phyloP scores from a whole-genome alignment of 1,140 invertebrate genomes.

The Penaeus japonicus region DNA sequence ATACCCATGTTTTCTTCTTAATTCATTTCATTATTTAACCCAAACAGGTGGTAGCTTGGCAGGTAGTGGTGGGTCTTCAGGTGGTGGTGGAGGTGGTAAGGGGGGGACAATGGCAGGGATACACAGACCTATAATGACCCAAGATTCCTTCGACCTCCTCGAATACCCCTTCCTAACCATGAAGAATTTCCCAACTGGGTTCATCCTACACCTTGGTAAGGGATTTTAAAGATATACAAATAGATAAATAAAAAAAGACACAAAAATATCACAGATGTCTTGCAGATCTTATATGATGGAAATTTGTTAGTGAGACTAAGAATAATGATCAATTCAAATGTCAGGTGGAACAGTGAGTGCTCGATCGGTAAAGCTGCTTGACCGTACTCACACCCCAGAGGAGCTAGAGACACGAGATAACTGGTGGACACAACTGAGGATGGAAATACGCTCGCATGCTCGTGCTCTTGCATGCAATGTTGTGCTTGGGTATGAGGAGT shows the following conservation, averaged over 20 bases:
- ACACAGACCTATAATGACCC: slow-evolving; percentile 52
- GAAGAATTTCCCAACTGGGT: slow-evolving; percentile 85
- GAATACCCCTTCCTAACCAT: slow-evolving; percentile 97
- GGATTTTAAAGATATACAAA: neutral
- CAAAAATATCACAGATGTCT: neutral
- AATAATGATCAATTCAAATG: neutral
- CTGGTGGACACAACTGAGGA: slow-evolving; percentile 95
- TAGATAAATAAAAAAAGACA: neutral
- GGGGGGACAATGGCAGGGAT: neutral
- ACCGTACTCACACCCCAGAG: slow-evolving; percentile 79
- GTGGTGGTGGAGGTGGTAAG: slow-evolving; percentile 14
- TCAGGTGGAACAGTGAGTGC: slow-evolving; percentile 85
- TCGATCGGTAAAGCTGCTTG: slow-evolving; percentile 86
- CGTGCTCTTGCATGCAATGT: slow-evolving; percentile 89
- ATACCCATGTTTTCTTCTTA: too few species aligned
- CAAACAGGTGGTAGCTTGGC: slow-evolving; percentile 37
- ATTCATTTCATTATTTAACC: neutral
- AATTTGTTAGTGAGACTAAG: neutral
- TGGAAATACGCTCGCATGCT: slow-evolving; percentile 92
- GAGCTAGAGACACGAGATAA: slow-evolving; percentile 89
- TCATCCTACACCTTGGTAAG: slow-evolving; percentile 86
- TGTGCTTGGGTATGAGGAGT: slow-evolving; percentile 90
- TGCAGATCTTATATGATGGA: neutral
- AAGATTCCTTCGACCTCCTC: slow-evolving; percentile 74
- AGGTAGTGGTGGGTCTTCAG: slow-evolving; percentile 50